A percentile compares a stretch with the other conserved stretches of the same genome.
These are phyloP conservation scores for Kradibia gibbosae DNA, from an alignment of 1,140 invertebrate species.

Conservation along the genomic window DNA sequence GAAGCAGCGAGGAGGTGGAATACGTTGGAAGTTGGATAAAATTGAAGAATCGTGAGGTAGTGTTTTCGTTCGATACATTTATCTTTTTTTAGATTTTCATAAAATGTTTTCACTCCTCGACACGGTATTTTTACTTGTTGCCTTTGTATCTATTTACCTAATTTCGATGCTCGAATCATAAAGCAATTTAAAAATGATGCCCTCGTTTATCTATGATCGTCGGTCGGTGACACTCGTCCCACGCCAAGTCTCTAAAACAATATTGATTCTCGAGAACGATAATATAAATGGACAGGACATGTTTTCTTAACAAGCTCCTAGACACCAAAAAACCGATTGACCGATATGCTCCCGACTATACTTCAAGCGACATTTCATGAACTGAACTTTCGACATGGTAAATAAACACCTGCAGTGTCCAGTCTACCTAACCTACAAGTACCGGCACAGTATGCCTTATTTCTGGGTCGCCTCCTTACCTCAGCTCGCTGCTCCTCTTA, in stretches of 20 bases:
- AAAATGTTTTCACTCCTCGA: no score
- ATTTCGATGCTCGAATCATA: no score
- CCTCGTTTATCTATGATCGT: background rate
- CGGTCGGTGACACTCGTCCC: background rate
- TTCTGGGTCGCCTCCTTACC: background rate
- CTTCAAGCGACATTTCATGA: background rate
- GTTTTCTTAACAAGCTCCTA: background rate
- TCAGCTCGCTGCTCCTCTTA: background rate
- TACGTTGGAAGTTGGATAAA: background rate
- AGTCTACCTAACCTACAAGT: background rate
- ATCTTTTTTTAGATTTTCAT: no score
- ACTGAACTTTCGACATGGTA: slow-evolving; percentile 6
- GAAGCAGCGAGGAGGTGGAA: background rate
- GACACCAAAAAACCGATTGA: background rate
- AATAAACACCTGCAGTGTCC: slow-evolving; percentile 9
- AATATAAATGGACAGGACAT: background rate
- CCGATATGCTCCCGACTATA: background rate
- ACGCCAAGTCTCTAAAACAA: background rate
- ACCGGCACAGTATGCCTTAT: background rate
- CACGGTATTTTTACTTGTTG: no score
- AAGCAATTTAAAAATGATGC: no score
- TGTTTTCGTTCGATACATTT: no score
- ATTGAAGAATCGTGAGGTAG: background rate
- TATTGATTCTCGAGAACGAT: background rate
- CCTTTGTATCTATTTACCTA: no score